These are phyloP conservation scores for Antitype chi DNA, from an alignment of 2,888 invertebrate species.

Conservation along the genomic window DNA sequence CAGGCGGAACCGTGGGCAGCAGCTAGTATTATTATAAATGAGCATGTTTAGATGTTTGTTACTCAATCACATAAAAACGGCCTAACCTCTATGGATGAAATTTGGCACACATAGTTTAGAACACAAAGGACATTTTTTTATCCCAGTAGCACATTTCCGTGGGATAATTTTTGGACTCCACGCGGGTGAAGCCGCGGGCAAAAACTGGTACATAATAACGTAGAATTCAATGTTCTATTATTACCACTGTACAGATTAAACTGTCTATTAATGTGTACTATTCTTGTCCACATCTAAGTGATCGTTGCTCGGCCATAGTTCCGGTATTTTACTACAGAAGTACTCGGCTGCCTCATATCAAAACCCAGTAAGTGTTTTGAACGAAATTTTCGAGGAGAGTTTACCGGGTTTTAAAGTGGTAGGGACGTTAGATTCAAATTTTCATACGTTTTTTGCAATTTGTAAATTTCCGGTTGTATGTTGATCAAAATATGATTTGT, in stretches of 20 bases:
- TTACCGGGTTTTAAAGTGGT: not conserved
- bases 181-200: too few relatives aligned
- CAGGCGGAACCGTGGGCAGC: too few relatives aligned
- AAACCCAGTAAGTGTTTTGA: not conserved
- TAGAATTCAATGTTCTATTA: conserved; percentile 21
- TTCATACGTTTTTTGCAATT: not conserved
- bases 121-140: too few relatives aligned
- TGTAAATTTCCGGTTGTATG: not conserved
- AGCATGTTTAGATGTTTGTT: too few relatives aligned
- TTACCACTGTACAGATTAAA: conserved; percentile 20
- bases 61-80: too few relatives aligned
- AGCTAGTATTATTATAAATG: too few relatives aligned
- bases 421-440: not conserved
- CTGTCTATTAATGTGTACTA: conserved; percentile 49
- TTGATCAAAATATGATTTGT: not conserved
- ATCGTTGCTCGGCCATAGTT: conserved; percentile 31
- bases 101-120: too few relatives aligned
- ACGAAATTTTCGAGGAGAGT: not conserved
- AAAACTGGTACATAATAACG: not conserved
- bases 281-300: conserved; percentile 49
- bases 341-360: conserved; percentile 14
- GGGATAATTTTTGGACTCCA: too few relatives aligned
- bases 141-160: too few relatives aligned
- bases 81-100: too few relatives aligned
- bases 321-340: conserved; percentile 38